These are phyloP conservation scores for Choloepus hoffmanni DNA, from an alignment of 2,113 vertebrate genomes.

Conservation along the genomic window DNA sequence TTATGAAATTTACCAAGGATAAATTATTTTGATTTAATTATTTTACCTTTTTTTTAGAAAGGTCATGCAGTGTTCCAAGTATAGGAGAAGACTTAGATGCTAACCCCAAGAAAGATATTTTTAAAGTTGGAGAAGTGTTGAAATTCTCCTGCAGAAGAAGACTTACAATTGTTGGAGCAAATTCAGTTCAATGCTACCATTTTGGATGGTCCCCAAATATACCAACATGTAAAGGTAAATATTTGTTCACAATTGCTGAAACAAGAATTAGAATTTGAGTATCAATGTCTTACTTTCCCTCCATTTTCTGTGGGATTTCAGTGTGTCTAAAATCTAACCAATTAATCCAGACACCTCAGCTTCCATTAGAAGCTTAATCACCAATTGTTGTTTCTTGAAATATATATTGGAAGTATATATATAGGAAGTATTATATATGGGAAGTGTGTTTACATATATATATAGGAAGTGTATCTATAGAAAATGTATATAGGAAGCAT, in stretches of 20 bases:
- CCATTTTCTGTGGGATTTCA: background rate
- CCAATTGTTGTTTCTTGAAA: background rate
- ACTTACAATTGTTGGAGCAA: constrained; percentile 77
- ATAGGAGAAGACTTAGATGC: accelerated
- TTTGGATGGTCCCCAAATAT: constrained; percentile 87
- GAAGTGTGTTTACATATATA: too few species aligned
- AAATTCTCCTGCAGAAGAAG: constrained; percentile 79
- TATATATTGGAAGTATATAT: background rate
- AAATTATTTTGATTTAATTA: constrained; percentile 34
- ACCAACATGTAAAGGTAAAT: constrained; percentile 86
- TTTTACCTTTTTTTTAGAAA: constrained; percentile 73
- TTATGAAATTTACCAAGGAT: background rate
- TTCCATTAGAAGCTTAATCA: too few species aligned
- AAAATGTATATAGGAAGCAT: too few species aligned
- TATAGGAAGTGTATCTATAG: too few species aligned
- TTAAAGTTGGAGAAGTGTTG: constrained; percentile 69
- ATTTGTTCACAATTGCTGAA: background rate
- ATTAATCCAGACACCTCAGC: background rate
- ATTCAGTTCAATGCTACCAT: constrained; percentile 86
- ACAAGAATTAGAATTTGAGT: background rate
- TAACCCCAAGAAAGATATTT: background rate
- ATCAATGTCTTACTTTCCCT: background rate
- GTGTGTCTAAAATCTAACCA: background rate
- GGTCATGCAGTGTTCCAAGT: constrained; percentile 55
- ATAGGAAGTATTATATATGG: too few species aligned